phyloP scores from a whole-genome alignment of 2,888 invertebrate species.

The Dolichomitus sp. region DNA sequence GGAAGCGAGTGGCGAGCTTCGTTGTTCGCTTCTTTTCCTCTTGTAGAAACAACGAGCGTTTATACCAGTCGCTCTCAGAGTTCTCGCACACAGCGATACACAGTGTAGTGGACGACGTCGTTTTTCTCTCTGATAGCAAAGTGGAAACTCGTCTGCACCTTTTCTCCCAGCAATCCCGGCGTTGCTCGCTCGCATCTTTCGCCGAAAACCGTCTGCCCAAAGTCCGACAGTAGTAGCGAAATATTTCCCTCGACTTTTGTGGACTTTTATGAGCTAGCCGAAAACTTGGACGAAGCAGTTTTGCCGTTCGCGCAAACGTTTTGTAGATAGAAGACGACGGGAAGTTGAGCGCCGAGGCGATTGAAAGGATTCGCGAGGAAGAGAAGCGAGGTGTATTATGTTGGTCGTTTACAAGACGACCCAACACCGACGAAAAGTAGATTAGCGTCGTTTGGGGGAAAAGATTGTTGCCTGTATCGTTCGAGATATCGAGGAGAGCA shows the following conservation, averaged over 20 bases:
- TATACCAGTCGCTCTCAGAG: constrained; percentile 51
- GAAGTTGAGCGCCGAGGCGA: neutral
- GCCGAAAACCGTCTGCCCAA: constrained; percentile 30
- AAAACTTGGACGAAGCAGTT: constrained; percentile 4
- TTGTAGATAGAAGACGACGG: constrained; percentile 1
- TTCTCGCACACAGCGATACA: constrained; percentile 36
- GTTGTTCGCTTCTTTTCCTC: constrained; percentile 59
- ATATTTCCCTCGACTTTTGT: constrained; percentile 28
- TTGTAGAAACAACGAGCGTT: constrained; percentile 59
- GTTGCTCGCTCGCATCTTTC: neutral
- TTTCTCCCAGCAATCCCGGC: constrained; percentile 9
- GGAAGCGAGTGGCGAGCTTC: constrained; percentile 41
- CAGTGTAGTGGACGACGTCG: constrained; percentile 46
- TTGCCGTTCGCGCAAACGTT: neutral
- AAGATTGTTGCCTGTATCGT: constrained; percentile 18
- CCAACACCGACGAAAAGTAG: constrained; percentile 1
- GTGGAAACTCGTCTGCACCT: constrained; percentile 55
- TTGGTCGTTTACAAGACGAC: constrained; percentile 6
- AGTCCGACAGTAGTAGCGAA: constrained; percentile 37
- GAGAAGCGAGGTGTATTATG: constrained; percentile 19
- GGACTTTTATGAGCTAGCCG: constrained; percentile 33
- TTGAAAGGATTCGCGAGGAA: constrained; percentile 23
- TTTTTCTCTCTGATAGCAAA: constrained; percentile 52
- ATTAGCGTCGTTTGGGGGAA: constrained; percentile 17
- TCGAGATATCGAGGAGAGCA: constrained; percentile 23